These are phyloP conservation scores for Metaphire vulgaris DNA, from an alignment of 1,140 invertebrate genomes.

Conservation along the genomic window DNA sequence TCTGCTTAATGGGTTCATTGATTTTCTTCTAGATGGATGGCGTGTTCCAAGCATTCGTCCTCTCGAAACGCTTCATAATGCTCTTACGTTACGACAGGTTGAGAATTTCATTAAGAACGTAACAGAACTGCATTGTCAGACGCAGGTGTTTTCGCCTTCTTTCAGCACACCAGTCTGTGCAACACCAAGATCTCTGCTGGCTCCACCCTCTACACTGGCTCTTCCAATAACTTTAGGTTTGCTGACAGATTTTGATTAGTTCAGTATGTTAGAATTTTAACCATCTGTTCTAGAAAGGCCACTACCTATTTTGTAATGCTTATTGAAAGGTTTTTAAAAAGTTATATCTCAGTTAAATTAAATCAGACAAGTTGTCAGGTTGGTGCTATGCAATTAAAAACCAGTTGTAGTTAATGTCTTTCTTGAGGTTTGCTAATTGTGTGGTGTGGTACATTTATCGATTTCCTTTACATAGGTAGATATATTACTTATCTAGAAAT, in stretches of 20 bases:
- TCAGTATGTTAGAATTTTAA: background rate
- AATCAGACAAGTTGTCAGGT: background rate
- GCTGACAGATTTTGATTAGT: background rate
- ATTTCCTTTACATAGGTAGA: no score
- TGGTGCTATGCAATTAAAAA: background rate
- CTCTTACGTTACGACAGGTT: conserved; percentile 79
- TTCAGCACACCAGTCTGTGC: background rate
- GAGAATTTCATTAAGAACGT: conserved; percentile 66
- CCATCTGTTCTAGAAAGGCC: background rate
- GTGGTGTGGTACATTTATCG: no score
- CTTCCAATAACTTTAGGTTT: background rate
- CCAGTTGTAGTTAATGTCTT: background rate
- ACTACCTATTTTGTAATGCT: background rate
- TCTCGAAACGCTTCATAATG: conserved; percentile 90
- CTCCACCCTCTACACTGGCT: background rate
- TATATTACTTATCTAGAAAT: no score
- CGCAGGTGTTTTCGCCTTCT: background rate
- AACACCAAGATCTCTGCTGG: background rate
- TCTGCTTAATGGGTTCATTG: no score
- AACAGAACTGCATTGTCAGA: conserved; percentile 30
- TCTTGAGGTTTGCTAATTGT: no score
- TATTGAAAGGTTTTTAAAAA: background rate
- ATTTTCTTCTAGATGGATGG: conserved; percentile 38
- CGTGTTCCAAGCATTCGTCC: conserved; percentile 85
- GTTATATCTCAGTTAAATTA: background rate